Percentiles rank a stretch among this genome's conserved stretches.
Evolutionary conservation across 2,797 vertebrate species (phyloP).

Genomic region (Sebastes nivosus): DNA sequence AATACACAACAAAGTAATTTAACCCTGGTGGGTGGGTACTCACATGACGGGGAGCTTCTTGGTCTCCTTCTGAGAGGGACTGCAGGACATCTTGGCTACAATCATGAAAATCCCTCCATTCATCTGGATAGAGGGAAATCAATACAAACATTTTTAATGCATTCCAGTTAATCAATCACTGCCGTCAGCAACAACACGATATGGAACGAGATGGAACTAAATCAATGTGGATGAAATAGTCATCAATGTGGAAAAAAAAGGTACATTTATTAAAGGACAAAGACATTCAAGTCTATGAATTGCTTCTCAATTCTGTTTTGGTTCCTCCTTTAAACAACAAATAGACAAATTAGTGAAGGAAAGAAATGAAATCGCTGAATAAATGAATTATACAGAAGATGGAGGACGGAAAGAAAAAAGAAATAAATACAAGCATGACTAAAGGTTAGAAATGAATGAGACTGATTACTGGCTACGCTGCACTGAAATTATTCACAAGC

Average conservation of each 20-base stretch:
- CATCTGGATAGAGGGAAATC: slow-evolving; percentile 81
- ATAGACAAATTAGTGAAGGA: background rate
- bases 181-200: background rate
- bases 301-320: background rate
- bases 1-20: background rate
- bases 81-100: slow-evolving; percentile 93
- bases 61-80: slow-evolving; percentile 92
- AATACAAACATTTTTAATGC: slow-evolving; percentile 1
- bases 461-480: background rate
- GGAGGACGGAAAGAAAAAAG: rapidly evolving
- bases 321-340: background rate
- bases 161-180: slow-evolving; percentile 6
- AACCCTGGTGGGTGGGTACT: slow-evolving; percentile 71
- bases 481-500: background rate
- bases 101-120: slow-evolving; percentile 95
- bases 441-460: background rate
- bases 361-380: background rate
- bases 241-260: background rate
- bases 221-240: slow-evolving; percentile 33
- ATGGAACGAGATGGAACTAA: background rate
- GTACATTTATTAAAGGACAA: background rate
- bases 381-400: background rate
- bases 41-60: slow-evolving; percentile 96
- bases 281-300: background rate
- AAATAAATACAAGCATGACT: background rate